Conservation (phyloP, 2,888 invertebrate species). For the Unio pictorum region DNA sequence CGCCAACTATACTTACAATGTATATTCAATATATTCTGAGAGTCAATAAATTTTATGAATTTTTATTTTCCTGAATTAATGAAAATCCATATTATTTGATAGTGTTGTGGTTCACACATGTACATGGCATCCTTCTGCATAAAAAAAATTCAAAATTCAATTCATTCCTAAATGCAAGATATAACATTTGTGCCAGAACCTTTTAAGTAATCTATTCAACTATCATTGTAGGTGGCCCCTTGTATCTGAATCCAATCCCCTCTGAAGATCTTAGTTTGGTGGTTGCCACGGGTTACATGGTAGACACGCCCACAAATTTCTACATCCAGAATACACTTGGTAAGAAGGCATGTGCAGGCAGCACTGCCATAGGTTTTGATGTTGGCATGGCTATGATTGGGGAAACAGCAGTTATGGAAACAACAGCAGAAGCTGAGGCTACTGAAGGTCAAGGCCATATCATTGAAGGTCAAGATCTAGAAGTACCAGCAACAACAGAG, state of each 20-base stretch:
- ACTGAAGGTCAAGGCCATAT: conserved; percentile 19
- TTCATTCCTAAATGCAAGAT: too few species aligned
- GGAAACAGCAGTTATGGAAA: conserved; percentile 33
- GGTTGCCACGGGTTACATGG: conserved; percentile 72
- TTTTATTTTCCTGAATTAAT: too few species aligned
- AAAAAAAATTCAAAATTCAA: too few species aligned
- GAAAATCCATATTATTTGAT: too few species aligned
- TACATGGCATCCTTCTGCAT: too few species aligned
- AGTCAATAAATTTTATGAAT: too few species aligned
- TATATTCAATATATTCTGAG: too few species aligned
- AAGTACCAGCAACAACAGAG: conserved; percentile 37
- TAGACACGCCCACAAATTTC: conserved; percentile 66
- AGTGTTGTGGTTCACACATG: too few species aligned
- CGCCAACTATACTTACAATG: too few species aligned
- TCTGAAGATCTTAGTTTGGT: conserved; percentile 67
- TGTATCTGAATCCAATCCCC: conserved; percentile 36
- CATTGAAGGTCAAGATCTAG: conserved; percentile 20
- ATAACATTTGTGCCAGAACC: too few species aligned
- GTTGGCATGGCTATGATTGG: conserved; percentile 40
- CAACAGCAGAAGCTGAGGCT: conserved; percentile 32
- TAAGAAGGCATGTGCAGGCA: conserved; percentile 54
- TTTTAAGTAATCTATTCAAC: too few species aligned
- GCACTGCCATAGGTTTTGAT: conserved; percentile 34
- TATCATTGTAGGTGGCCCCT: too few species aligned
- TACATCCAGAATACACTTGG: conserved; percentile 54